These are phyloP conservation scores for Gymnodraco acuticeps DNA, from an alignment of 2,797 vertebrate genomes.

Conservation along the genomic window DNA sequence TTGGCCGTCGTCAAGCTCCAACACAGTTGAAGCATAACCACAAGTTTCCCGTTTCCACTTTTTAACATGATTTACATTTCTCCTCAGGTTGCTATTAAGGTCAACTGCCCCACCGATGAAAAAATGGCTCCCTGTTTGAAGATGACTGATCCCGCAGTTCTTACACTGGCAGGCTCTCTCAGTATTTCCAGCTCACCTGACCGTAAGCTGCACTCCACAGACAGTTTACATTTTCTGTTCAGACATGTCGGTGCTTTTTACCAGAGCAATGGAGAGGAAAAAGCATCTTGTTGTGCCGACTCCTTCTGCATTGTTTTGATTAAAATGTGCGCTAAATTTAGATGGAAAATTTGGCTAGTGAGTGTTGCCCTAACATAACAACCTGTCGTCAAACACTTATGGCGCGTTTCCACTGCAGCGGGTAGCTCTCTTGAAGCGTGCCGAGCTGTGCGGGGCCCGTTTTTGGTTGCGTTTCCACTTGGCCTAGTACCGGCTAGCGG, in stretches of 20 bases:
- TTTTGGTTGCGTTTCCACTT: too few relatives aligned
- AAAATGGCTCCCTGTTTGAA: constrained; percentile 88
- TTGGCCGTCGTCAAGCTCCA: too few relatives aligned
- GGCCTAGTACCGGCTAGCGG: too few relatives aligned
- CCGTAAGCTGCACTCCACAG: constrained; percentile 49
- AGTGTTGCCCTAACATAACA: neutral
- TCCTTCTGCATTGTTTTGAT: neutral
- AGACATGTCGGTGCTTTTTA: neutral
- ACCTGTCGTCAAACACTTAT: neutral
- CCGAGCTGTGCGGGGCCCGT: too few relatives aligned
- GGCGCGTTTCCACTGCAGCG: too few relatives aligned
- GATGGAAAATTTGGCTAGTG: neutral
- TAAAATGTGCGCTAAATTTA: neutral
- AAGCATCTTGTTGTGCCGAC: neutral
- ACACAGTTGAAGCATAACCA: too few relatives aligned
- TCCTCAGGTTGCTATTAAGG: constrained; percentile 73
- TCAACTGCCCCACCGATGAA: constrained; percentile 86
- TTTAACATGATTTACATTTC: neutral
- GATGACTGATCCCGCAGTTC: constrained; percentile 75
- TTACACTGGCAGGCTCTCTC: constrained; percentile 87
- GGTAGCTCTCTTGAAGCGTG: too few relatives aligned
- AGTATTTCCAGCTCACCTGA: constrained; percentile 63
- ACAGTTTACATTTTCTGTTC: neutral
- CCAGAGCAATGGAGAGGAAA: neutral
- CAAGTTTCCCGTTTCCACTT: too few relatives aligned